phyloP scores from a whole-genome alignment of 1,140 invertebrate species.

The Lepidurus apus region DNA sequence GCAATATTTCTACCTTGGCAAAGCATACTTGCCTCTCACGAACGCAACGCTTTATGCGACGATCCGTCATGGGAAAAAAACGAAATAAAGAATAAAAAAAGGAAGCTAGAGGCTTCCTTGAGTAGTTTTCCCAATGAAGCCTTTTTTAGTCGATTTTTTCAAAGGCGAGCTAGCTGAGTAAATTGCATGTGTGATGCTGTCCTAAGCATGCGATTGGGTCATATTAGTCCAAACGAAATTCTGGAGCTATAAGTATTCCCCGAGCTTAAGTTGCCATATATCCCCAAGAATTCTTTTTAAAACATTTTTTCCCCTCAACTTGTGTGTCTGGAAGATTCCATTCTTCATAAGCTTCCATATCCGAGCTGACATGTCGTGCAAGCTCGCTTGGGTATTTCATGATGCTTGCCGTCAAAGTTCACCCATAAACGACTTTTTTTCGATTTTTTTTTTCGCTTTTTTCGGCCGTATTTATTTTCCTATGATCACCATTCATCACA shows the following conservation, averaged over 20 bases:
- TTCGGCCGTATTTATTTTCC: background rate
- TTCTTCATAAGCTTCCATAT: slow-evolving; percentile 8
- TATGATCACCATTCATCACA: background rate
- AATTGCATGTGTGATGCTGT: background rate
- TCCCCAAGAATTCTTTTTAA: background rate
- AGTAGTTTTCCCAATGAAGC: slow-evolving; percentile 3
- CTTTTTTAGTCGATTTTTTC: background rate
- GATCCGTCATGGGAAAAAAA: background rate
- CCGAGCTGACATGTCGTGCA: slow-evolving; percentile 20
- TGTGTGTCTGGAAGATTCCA: background rate
- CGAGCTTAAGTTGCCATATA: background rate
- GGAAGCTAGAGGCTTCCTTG: background rate
- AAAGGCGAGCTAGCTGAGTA: background rate
- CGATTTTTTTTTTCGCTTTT: too few species aligned
- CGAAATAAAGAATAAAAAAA: background rate
- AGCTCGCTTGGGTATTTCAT: background rate
- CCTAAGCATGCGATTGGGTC: background rate
- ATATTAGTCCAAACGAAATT: background rate
- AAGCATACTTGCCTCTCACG: background rate
- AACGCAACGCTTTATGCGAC: background rate
- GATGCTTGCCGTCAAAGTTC: background rate
- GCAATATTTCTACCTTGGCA: background rate
- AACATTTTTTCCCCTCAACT: background rate
- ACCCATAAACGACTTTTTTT: slow-evolving; percentile 9
- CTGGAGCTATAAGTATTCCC: background rate